Conservation (phyloP, 2,888 invertebrate genomes). For the Lumbricus terrestris region DNA sequence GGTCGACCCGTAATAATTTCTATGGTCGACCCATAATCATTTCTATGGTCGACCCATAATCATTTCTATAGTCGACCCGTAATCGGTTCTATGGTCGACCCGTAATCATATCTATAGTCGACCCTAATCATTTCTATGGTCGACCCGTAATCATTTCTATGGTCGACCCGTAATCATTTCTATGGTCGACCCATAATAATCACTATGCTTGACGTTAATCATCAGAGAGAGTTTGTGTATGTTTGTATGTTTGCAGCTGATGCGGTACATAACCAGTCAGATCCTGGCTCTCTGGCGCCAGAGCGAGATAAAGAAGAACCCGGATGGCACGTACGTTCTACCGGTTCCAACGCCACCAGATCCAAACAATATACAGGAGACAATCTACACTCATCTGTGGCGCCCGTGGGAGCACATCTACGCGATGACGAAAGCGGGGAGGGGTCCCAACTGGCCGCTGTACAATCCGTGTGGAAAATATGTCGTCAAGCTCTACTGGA, state of each 20-base stretch:
- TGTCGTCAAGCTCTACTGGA: constrained; percentile 58
- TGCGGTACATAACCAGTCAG: constrained; percentile 58
- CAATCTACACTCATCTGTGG: constrained; percentile 48
- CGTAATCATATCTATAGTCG: no score
- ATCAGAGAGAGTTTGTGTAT: background rate
- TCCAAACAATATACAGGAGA: constrained; percentile 9
- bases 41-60: no score
- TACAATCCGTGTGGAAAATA: constrained; percentile 60
- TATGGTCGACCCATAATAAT: no score
- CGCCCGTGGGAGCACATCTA: constrained; percentile 60
- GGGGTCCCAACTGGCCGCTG: constrained; percentile 50
- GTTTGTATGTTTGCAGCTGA: constrained; percentile 49
- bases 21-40: no score
- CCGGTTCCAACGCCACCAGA: background rate
- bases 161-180: no score
- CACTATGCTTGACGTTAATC: no score
- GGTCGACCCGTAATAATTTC: no score
- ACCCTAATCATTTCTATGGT: no score
- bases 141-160: no score
- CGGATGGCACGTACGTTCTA: background rate
- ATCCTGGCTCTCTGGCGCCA: constrained; percentile 56
- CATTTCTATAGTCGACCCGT: no score
- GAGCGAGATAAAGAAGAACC: constrained; percentile 29
- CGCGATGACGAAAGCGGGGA: constrained; percentile 41
- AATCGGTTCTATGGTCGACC: no score